Evolutionary conservation across 2,113 vertebrate genomes (phyloP).

Genomic region (Platysternon megacephalum): DNA sequence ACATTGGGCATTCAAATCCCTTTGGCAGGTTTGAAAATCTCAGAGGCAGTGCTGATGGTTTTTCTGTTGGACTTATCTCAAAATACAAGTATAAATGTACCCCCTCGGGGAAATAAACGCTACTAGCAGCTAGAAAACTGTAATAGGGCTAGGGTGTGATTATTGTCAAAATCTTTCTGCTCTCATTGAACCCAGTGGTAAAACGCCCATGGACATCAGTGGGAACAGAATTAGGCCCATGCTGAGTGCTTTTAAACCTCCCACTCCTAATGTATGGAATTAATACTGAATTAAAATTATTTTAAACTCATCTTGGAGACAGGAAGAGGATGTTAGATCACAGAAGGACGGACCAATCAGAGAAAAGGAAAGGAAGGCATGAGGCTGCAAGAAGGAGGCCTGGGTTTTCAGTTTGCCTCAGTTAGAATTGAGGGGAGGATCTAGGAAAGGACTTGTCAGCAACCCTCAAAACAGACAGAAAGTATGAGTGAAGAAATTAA

Average conservation of each 20-base stretch:
- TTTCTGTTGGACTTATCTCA: neutral
- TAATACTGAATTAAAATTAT: neutral
- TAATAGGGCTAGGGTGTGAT: neutral
- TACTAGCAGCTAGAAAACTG: neutral
- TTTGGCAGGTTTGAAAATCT: neutral
- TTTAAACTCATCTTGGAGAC: neutral
- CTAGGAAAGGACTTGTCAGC: neutral
- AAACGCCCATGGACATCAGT: neutral
- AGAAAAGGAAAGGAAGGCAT: neutral
- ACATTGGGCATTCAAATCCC: neutral
- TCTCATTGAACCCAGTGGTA: neutral
- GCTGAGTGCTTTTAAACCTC: neutral
- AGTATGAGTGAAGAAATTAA: neutral
- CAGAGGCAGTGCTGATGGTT: neutral
- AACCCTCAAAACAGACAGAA: neutral
- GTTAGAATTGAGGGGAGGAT: accelerated
- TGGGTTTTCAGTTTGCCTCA: neutral
- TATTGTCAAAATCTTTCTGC: neutral
- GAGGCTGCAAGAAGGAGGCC: neutral
- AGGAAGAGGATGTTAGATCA: neutral
- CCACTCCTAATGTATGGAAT: neutral
- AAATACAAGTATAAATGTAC: neutral
- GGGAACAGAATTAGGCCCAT: neutral
- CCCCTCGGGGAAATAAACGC: neutral
- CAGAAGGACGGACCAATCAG: neutral